Conservation (phyloP, 1,140 invertebrate species). For the Bombus picipes region DNA sequence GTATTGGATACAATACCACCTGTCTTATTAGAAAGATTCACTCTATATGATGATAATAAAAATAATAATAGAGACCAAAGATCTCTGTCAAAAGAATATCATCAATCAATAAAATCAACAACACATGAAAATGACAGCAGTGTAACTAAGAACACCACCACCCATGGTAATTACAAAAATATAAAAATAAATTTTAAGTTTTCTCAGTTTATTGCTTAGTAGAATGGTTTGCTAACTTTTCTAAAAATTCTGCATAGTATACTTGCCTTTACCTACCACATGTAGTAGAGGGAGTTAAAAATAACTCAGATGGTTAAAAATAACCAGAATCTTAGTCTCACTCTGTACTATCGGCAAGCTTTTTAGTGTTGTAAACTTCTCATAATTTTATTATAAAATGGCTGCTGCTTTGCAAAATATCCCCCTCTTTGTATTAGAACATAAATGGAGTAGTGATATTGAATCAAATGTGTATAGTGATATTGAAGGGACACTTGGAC, state of each 20-base stretch:
- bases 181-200: constrained; percentile 41
- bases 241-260: constrained; percentile 27
- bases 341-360: constrained; percentile 57
- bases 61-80: constrained; percentile 71
- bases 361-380: constrained; percentile 49
- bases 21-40: constrained; percentile 56
- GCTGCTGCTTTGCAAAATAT: constrained; percentile 77
- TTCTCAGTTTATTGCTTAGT: neutral
- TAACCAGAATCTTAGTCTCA: constrained; percentile 68
- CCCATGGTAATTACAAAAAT: constrained; percentile 65
- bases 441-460: constrained; percentile 80
- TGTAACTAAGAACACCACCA: constrained; percentile 58
- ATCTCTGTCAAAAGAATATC: constrained; percentile 65
- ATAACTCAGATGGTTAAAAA: constrained; percentile 78
- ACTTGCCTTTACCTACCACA: constrained; percentile 16
- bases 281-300: constrained; percentile 70
- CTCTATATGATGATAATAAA: constrained; percentile 65
- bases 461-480: constrained; percentile 73
- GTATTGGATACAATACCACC: constrained; percentile 52
- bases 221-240: constrained; percentile 2
- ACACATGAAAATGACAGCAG: constrained; percentile 63
- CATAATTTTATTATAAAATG: constrained; percentile 74
- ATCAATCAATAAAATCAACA: constrained; percentile 64
- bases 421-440: constrained; percentile 78
- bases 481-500: constrained; percentile 58